Evolutionary conservation across 2,113 vertebrate genomes (phyloP), one percentile per base, ranked within the genome.

Genomic region (Paralichthys olivaceus): DNA sequence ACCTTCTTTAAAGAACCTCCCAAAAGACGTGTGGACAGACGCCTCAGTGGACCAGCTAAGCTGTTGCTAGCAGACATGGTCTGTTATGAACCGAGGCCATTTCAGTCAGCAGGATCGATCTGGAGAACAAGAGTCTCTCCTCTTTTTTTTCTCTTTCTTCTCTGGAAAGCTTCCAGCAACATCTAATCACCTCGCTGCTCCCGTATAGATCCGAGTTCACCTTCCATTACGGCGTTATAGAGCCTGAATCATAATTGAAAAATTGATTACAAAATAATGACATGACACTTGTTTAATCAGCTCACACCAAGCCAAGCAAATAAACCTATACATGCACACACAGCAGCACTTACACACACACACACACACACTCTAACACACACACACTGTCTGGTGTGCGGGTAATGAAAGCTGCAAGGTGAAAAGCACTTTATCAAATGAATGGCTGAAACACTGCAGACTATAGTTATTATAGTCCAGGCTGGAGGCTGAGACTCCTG

Each of bases 381-480:
- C 25, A 57, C 55, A 17, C 55, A 57, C 55, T 4, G 23, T 82
- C 80, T 71, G 64, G 70, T 58, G 13, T 77, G 77, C 37, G 75
- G 84, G 86, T 90, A 90, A 93, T 92, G 91, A 91, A 88, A 90
- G 86, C 83, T 80, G 84, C 89, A 81, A 91, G 84, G 91, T 85
- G 88, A 87, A 89, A 90, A 88, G 86, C 87, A 90, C 88, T 91
- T 92, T 87, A 92, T 93, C 87, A 93, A 93, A 93, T 91, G 90
- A 93, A 93, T 86, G 90, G 90, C 75, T 91, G 84, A 92, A 90
- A 83, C 82, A 76, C 66, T 72, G 62, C 80, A 89, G 90, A 89
- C 90, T 74, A 75, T 89, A 88, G 90, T 94, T 84, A 93, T 93
- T 89, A 92, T 85, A 91, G 89, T 88, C 86, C 92, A 89, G 90